These are phyloP conservation scores for Iselma pallidipennis DNA, from an alignment of 2,888 invertebrate genomes.

Conservation along the genomic window DNA sequence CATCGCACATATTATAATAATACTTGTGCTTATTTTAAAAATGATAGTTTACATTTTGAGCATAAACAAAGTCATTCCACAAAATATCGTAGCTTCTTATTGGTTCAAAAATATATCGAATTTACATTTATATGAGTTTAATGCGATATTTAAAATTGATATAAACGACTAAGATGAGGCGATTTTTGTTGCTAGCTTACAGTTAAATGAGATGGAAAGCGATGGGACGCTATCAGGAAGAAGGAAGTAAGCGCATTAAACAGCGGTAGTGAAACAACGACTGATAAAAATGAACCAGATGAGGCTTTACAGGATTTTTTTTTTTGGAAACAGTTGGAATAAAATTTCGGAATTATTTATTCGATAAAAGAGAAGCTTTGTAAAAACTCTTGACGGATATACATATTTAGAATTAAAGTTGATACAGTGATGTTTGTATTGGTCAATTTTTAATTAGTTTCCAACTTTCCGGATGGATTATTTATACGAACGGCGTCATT, in stretches of 20 bases:
- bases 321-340: constrained; percentile 8
- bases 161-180: neutral
- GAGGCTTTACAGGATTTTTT: constrained; percentile 6
- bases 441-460: constrained; percentile 10
- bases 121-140: constrained; percentile 25
- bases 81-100: too few relatives aligned
- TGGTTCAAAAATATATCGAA: too few relatives aligned
- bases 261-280: constrained; percentile 8
- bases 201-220: constrained; percentile 25
- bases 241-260: constrained; percentile 10
- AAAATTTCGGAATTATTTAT: too few relatives aligned
- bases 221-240: constrained; percentile 9
- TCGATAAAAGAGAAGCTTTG: too few relatives aligned
- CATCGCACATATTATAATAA: too few relatives aligned
- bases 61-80: too few relatives aligned
- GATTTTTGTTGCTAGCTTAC: neutral
- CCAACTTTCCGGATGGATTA: neutral
- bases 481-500: neutral
- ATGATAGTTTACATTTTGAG: too few relatives aligned
- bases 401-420: too few relatives aligned
- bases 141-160: constrained; percentile 22
- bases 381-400: too few relatives aligned
- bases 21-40: too few relatives aligned
- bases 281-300: constrained; percentile 15
- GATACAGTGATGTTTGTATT: neutral